Conservation (phyloP, 2,113 vertebrate genomes). For the Myiagra hebetior region DNA sequence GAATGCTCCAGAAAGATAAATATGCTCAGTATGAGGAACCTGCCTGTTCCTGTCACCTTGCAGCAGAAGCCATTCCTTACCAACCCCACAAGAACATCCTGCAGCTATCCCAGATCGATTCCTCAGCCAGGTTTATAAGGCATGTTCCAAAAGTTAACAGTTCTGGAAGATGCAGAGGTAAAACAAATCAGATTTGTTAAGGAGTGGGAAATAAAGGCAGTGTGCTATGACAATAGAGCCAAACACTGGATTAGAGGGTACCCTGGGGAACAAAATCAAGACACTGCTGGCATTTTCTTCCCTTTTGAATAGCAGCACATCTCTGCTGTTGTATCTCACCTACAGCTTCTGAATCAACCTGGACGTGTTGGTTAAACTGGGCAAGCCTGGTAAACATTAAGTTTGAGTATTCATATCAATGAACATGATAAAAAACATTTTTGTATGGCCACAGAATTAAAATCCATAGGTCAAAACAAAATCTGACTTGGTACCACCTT, state of each 20-base stretch:
- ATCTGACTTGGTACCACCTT: background rate
- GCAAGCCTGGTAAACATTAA: background rate
- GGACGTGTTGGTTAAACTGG: rapidly evolving
- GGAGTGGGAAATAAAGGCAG: background rate
- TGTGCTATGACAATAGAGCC: background rate
- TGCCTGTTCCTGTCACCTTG: background rate
- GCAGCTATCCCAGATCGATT: background rate
- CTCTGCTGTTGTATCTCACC: background rate
- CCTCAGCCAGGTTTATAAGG: background rate
- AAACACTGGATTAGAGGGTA: background rate
- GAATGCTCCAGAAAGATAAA: background rate
- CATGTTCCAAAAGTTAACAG: background rate
- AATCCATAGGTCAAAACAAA: background rate
- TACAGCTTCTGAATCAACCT: rapidly evolving
- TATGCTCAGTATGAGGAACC: background rate
- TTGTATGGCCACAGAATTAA: background rate
- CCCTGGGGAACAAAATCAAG: background rate
- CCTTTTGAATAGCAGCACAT: background rate
- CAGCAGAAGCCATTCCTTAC: background rate
- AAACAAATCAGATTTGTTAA: background rate
- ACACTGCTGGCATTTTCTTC: background rate
- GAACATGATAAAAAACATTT: rapidly evolving
- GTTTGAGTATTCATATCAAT: background rate
- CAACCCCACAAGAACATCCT: background rate
- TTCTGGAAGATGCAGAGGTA: background rate